Base-by-base conservation (phyloP, 2,888 invertebrate genomes). In the Eupithecia subumbrata region DNA sequence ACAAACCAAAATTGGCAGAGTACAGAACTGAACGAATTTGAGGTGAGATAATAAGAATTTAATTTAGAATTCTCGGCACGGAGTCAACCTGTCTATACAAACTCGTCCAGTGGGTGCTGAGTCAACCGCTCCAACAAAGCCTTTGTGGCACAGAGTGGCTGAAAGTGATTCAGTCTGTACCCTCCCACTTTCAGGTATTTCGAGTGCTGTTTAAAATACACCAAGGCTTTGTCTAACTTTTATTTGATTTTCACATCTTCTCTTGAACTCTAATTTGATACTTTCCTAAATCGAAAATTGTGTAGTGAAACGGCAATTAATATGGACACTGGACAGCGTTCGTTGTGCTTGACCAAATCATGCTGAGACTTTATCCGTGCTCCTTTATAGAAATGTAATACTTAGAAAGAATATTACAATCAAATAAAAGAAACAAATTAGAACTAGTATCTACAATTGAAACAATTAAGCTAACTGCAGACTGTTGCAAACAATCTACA, bases 51-150 rank as follows among this genome's bases (percentile, higher is more conserved):
- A 18, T 34, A 75, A 77, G 77, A 69, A 78, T 71, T 75, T 78
- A 74, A 77, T 43, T 68, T 43, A 68, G 22, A 22, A 68, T 68
- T 68, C 43, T 8, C 22, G 37, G n/a, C 68, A 68, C 68, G 40
- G 40, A 22, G 43, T 68, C 16, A 22, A 68, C 14, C 73, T 72
- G 67, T 68, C 69, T 73, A 72, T 25, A 73, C 67, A 74, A 74
- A 72, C 48, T 56, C 52, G 60, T 69, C 75, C 67, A 72, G 69
- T 72, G 72, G 63, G 69, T 34, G 72, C 70, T 74, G 75, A 73
- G 71, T 68, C 73, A 69, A 73, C 70, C 66, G 34, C 66, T 74
- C 56, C n/a, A 72, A 75, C 71, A 75, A 77, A 73, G 74, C 68
- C 56, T 75, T 77, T 75, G 74, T 71, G 52, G 63, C 34, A 67